Conservation (phyloP, 2,888 invertebrate genomes). For the Mimas tiliae region DNA sequence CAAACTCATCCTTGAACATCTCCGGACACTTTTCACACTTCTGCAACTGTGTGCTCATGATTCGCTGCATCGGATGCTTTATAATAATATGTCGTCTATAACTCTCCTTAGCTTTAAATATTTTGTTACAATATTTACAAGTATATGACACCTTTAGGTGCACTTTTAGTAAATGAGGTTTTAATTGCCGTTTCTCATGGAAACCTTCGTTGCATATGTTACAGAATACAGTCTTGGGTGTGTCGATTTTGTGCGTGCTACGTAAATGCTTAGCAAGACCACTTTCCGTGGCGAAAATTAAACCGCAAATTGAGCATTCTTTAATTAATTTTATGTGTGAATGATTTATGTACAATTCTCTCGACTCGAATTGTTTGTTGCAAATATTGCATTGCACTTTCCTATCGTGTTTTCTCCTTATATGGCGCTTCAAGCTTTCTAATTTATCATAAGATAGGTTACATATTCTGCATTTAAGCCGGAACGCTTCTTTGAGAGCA, state of each 20-base stretch:
- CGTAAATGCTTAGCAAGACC: slow-evolving; percentile 72
- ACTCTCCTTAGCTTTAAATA: slow-evolving; percentile 73
- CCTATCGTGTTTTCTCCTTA: slow-evolving; percentile 71
- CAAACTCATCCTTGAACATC: slow-evolving; percentile 68
- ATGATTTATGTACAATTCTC: slow-evolving; percentile 67
- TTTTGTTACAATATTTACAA: slow-evolving; percentile 66
- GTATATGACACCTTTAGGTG: slow-evolving; percentile 74
- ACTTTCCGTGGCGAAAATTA: slow-evolving; percentile 70
- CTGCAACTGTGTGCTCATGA: slow-evolving; percentile 40
- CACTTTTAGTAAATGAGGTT: slow-evolving; percentile 69
- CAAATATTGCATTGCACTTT: slow-evolving; percentile 69
- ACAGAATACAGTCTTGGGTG: slow-evolving; percentile 69
- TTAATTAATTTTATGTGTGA: slow-evolving; percentile 65
- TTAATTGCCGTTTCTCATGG: slow-evolving; percentile 67
- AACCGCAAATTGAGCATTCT: slow-evolving; percentile 70
- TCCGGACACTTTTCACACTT: slow-evolving; percentile 69
- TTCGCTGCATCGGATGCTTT: slow-evolving; percentile 57
- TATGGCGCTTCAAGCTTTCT: slow-evolving; percentile 75
- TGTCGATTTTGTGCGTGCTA: slow-evolving; percentile 69
- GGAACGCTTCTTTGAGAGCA: slow-evolving; percentile 66
- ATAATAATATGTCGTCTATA: slow-evolving; percentile 67
- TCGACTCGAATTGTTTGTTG: slow-evolving; percentile 67
- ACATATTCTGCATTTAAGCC: slow-evolving; percentile 73
- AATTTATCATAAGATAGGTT: slow-evolving; percentile 76
- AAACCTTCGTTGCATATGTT: slow-evolving; percentile 72